A percentile compares a stretch with the other conserved stretches of the same genome.
These are phyloP conservation scores for Sphenopsis melanotis DNA, from an alignment of 2,797 vertebrate species.

Conservation along the genomic window DNA sequence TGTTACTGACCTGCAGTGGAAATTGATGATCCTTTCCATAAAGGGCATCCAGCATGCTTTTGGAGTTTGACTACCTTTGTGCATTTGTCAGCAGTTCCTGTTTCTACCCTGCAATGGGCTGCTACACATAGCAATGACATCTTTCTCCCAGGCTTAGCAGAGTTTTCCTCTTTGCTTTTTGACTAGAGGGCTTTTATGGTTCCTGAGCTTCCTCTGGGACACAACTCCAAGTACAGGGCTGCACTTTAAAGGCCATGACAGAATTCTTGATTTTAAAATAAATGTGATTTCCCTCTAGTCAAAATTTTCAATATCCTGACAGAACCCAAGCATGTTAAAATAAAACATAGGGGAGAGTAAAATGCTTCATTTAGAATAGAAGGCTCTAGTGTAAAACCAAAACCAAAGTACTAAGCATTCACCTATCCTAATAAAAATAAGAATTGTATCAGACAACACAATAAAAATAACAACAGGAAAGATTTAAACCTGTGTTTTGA, in stretches of 20 bases:
- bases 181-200: background rate
- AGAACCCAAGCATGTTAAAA: background rate
- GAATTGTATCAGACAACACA: background rate
- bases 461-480: background rate
- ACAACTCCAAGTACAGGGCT: background rate
- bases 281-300: background rate
- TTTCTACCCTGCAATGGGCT: background rate
- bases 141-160: background rate
- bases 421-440: background rate
- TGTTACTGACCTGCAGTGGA: background rate
- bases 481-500: background rate
- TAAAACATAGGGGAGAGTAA: background rate
- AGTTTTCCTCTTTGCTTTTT: background rate
- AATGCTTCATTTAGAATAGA: background rate
- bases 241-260: background rate
- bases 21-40: background rate
- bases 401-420: background rate
- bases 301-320: conserved; percentile 7
- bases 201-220: conserved; percentile 1
- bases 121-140: background rate
- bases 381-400: background rate
- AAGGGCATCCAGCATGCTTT: background rate
- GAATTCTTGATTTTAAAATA: background rate
- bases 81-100: background rate
- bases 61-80: background rate